A percentile compares a stretch with the other conserved stretches of the same genome.
Conservation (phyloP, 2,797 vertebrate species). For the Neosilurus mollespiculum region DNA sequence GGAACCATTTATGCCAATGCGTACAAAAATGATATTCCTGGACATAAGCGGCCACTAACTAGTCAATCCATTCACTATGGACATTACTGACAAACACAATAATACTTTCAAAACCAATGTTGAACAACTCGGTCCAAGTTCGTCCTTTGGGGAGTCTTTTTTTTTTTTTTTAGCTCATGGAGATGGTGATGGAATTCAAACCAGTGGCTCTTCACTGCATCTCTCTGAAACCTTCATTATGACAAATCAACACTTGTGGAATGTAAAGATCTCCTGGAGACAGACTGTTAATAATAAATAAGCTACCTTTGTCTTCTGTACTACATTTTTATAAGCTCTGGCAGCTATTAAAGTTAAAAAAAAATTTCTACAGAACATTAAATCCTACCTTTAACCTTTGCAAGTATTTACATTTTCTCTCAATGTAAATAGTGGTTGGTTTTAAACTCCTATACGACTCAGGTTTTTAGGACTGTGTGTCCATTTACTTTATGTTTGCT, state of each 20-base stretch:
- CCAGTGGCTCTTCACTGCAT: neutral
- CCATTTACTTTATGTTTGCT: neutral
- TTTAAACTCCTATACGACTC: neutral
- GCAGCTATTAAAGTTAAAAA: conserved; percentile 33
- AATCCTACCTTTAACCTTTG: neutral
- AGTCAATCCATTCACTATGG: conserved; percentile 63
- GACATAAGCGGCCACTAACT: conserved; percentile 50
- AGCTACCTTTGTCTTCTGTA: conserved; percentile 16
- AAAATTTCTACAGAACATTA: conserved; percentile 4
- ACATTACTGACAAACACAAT: neutral
- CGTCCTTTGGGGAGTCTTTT: neutral
- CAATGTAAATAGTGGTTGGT: neutral
- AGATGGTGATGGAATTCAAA: neutral
- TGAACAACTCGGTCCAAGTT: neutral
- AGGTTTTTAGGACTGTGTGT: neutral
- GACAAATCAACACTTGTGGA: neutral
- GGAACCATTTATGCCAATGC: conserved; percentile 71
- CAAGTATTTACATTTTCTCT: neutral
- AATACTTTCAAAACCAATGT: neutral
- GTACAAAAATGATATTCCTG: conserved; percentile 74
- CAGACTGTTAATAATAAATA: conserved; percentile 7
- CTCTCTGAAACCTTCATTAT: neutral
- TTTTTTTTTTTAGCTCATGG: conserved; percentile 1
- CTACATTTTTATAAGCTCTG: neutral
- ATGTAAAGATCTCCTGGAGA: neutral